Conservation (phyloP, 92 coral and sea anemone species). For the Epizoanthus rinbou region DNA sequence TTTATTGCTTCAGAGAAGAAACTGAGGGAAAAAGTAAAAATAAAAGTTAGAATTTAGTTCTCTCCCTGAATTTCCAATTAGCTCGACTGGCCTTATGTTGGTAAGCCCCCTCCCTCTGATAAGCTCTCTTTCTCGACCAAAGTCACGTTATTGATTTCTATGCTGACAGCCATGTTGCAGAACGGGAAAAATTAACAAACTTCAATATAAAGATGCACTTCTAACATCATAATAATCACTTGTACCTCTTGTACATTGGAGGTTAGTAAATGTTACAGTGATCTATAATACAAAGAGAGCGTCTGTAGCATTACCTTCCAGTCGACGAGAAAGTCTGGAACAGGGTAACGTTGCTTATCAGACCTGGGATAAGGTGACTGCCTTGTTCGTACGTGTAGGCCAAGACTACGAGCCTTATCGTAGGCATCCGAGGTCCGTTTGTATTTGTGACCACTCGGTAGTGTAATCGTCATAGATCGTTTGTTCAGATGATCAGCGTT, state of each 20-base stretch:
- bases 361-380: slow-evolving; percentile 83
- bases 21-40: not conserved
- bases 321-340: slow-evolving; percentile 86
- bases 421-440: slow-evolving; percentile 39
- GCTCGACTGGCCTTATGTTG: no score
- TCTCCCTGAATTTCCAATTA: not conserved
- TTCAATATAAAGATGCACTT: no score
- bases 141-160: no score
- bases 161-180: no score
- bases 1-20: not conserved
- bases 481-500: not conserved
- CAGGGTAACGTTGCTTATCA: slow-evolving; percentile 74
- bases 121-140: no score
- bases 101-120: no score
- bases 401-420: slow-evolving; percentile 58
- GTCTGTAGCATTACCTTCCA: slow-evolving; percentile 66
- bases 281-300: not conserved
- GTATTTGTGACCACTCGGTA: slow-evolving; percentile 1
- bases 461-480: slow-evolving; percentile 30
- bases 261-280: not conserved
- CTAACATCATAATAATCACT: no score
- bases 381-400: slow-evolving; percentile 78
- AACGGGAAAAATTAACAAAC: no score
- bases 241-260: no score
- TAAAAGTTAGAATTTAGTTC: not conserved